Percentiles rank a stretch among this genome's conserved stretches.
Conservation (phyloP, 1,140 invertebrate species). For the Camponotus pennsylvanicus region DNA sequence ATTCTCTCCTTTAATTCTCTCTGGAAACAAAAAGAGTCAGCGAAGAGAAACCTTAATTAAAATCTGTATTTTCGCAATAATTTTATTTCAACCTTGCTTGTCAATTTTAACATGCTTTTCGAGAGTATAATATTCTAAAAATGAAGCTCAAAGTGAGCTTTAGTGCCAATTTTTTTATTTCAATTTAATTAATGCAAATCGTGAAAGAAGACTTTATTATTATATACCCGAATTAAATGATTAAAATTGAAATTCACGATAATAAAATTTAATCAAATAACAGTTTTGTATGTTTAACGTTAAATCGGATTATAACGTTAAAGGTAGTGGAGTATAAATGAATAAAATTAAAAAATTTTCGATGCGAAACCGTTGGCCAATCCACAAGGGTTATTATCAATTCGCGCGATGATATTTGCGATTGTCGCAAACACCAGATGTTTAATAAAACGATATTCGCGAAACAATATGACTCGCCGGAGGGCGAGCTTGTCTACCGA, state of each 20-base stretch:
- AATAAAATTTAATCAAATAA: background rate
- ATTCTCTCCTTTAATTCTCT: background rate
- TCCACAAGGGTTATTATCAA: background rate
- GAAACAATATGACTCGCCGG: background rate
- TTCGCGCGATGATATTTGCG: background rate
- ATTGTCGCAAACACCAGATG: background rate
- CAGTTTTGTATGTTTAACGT: background rate
- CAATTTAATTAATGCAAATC: too few species aligned
- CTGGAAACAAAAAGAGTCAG: background rate
- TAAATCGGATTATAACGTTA: background rate
- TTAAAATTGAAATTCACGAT: background rate
- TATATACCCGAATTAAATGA: background rate
- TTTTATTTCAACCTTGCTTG: background rate
- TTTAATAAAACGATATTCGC: constrained; percentile 1
- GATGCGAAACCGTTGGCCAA: background rate
- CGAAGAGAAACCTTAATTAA: constrained; percentile 17
- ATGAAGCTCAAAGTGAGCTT: background rate
- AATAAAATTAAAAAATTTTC: background rate
- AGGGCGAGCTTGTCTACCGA: background rate
- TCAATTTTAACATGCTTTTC: constrained; percentile 6
- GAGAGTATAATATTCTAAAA: background rate
- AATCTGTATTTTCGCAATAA: constrained; percentile 31
- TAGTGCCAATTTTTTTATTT: too few species aligned
- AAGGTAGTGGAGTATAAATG: background rate
- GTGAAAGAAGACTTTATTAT: background rate